phyloP scores from a whole-genome alignment of 2,113 vertebrate genomes.

The Synchiropus splendidus region DNA sequence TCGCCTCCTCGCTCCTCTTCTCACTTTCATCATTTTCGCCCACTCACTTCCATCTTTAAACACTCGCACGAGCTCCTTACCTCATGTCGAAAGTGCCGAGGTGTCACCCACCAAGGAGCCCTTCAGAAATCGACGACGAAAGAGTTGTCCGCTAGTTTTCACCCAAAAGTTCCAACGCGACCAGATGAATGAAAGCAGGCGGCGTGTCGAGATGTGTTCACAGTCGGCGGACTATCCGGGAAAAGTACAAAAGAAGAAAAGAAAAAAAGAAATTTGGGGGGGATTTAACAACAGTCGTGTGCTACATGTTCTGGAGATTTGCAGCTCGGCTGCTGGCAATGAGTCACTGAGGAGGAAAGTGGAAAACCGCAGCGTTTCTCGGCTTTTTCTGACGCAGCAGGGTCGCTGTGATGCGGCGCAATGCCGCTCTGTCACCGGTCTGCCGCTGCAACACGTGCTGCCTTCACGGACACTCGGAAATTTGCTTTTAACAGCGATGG shows the following conservation, averaged over 20 bases:
- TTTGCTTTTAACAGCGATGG: not conserved
- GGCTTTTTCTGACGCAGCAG: slow-evolving; percentile 11
- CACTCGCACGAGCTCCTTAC: slow-evolving; percentile 37
- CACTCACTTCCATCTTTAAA: not conserved
- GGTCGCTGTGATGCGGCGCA: slow-evolving; percentile 35
- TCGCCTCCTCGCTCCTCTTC: not conserved
- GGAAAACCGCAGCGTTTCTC: slow-evolving; percentile 8
- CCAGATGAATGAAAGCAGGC: slow-evolving; percentile 35
- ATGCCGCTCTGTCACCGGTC: slow-evolving; percentile 40
- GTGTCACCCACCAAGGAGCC: slow-evolving; percentile 1
- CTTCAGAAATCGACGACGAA: not conserved
- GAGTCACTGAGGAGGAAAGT: slow-evolving; percentile 9
- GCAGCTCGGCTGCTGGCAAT: slow-evolving; percentile 11
- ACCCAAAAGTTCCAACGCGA: slow-evolving; percentile 42
- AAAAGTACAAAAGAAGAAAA: slow-evolving; percentile 30
- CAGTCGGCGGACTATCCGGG: slow-evolving; percentile 28
- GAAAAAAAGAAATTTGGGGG: slow-evolving; percentile 24
- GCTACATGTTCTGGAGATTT: slow-evolving; percentile 54
- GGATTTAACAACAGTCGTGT: slow-evolving; percentile 9
- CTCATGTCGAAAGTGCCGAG: slow-evolving; percentile 52
- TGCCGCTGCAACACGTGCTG: slow-evolving; percentile 28
- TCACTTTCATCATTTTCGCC: slow-evolving; percentile 6
- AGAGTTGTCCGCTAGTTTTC: slow-evolving; percentile 27
- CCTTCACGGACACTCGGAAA: slow-evolving; percentile 13
- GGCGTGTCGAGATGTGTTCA: slow-evolving; percentile 18